phyloP scores from a whole-genome alignment of 2,888 invertebrate genomes.

The Ceraclea dissimilis region DNA sequence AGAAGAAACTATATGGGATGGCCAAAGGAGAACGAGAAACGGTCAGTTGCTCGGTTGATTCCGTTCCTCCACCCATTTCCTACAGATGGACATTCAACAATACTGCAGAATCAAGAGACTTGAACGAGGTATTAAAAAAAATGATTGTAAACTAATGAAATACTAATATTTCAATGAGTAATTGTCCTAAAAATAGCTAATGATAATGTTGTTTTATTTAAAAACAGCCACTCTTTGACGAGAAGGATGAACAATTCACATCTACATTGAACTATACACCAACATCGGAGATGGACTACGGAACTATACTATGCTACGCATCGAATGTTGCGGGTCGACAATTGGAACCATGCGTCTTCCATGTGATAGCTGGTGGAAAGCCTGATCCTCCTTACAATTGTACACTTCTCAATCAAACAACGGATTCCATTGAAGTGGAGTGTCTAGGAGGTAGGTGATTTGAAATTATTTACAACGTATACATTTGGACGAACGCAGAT shows the following conservation, averaged over 20 bases:
- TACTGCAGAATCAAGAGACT: constrained; percentile 64
- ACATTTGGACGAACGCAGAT: too few relatives aligned
- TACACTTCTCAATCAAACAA: constrained; percentile 68
- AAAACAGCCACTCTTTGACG: constrained; percentile 28
- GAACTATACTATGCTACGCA: constrained; percentile 70
- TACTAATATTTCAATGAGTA: background rate
- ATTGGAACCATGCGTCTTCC: constrained; percentile 66
- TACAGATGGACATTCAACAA: constrained; percentile 78
- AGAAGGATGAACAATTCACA: constrained; percentile 33
- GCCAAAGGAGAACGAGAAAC: constrained; percentile 63
- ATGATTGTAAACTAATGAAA: background rate
- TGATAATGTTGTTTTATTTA: constrained; percentile 2
- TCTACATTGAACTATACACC: constrained; percentile 53
- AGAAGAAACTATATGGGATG: constrained; percentile 69
- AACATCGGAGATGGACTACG: constrained; percentile 65
- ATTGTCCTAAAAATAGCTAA: background rate
- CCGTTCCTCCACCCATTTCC: constrained; percentile 62
- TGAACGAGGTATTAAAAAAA: constrained; percentile 39
- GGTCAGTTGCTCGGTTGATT: constrained; percentile 64
- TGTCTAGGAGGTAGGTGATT: constrained; percentile 50
- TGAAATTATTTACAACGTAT: background rate
- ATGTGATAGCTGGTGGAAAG: constrained; percentile 69
- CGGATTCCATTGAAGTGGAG: constrained; percentile 66
- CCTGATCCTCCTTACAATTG: constrained; percentile 74
- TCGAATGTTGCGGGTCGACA: constrained; percentile 64